These are phyloP conservation scores for Manacus vitellinus DNA, from an alignment of 2,113 vertebrate genomes.

Conservation along the genomic window DNA sequence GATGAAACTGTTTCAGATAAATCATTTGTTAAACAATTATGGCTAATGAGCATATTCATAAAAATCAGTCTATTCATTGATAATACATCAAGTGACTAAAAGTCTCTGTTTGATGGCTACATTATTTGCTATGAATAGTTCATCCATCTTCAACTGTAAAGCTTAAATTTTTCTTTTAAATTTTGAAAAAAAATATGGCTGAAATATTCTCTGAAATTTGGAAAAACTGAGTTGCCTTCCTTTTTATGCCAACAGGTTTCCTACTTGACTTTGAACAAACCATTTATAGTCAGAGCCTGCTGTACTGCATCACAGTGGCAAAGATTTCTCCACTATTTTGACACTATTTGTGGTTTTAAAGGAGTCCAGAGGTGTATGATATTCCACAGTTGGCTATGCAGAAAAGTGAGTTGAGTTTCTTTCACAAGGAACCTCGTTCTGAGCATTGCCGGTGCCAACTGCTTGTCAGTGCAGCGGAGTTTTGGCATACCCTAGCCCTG, in stretches of 20 bases:
- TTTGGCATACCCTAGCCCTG: neutral
- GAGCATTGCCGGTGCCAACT: neutral
- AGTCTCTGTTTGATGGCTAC: slow-evolving; percentile 44
- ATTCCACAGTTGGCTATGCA: neutral
- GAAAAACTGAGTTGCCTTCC: neutral
- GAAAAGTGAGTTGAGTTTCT: neutral
- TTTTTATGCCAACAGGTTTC: slow-evolving; percentile 1
- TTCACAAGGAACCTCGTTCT: neutral
- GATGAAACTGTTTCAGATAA: slow-evolving; percentile 48
- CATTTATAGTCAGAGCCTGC: neutral
- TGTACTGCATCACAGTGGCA: neutral
- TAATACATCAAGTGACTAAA: slow-evolving; percentile 44
- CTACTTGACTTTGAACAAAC: neutral
- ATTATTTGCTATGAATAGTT: slow-evolving; percentile 62
- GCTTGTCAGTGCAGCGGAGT: neutral
- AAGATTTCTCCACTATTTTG: neutral
- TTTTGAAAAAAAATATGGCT: neutral
- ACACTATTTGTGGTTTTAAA: neutral
- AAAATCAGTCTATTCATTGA: slow-evolving; percentile 63
- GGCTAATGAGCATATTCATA: slow-evolving; percentile 65
- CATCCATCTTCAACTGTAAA: slow-evolving; percentile 2
- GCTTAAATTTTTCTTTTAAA: slow-evolving; percentile 40
- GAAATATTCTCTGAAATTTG: slow-evolving; percentile 21
- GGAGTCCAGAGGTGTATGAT: neutral
- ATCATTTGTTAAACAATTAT: slow-evolving; percentile 65